Evolutionary conservation across 1,140 invertebrate genomes (phyloP).

Genomic region (Pseudomyrmex flavicornis): DNA sequence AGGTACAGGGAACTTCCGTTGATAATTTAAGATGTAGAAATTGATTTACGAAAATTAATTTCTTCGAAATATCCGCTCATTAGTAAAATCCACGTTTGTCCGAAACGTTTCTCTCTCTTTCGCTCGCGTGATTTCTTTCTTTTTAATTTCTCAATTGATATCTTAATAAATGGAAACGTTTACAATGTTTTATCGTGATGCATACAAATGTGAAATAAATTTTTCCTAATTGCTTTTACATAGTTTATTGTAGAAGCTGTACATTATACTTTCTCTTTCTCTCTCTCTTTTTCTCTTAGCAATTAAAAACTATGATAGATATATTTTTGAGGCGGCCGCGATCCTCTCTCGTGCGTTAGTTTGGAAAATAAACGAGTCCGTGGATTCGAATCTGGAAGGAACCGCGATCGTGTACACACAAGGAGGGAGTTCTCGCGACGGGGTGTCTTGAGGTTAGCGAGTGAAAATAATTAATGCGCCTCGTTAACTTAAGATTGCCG

Average conservation of each 20-base stretch:
- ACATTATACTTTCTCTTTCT: too few species aligned
- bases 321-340: background rate
- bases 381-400: background rate
- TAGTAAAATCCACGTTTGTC: constrained; percentile 43
- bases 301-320: constrained; percentile 7
- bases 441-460: constrained; percentile 45
- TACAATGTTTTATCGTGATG: background rate
- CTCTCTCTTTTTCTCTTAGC: background rate
- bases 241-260: too few species aligned
- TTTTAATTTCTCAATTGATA: constrained; percentile 8
- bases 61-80: constrained; percentile 28
- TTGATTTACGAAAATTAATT: constrained; percentile 29
- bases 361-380: background rate
- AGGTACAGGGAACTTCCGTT: constrained; percentile 35
- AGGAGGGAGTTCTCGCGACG: constrained; percentile 39
- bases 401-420: background rate
- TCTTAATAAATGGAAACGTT: background rate
- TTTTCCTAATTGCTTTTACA: too few species aligned
- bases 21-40: constrained; percentile 1
- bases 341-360: background rate
- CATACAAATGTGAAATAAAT: background rate
- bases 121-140: background rate
- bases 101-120: too few species aligned
- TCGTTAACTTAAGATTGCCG: constrained; percentile 56
- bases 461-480: constrained; percentile 73